Conservation (phyloP, 1,140 invertebrate species). For the Himalopsyche phryganea region DNA sequence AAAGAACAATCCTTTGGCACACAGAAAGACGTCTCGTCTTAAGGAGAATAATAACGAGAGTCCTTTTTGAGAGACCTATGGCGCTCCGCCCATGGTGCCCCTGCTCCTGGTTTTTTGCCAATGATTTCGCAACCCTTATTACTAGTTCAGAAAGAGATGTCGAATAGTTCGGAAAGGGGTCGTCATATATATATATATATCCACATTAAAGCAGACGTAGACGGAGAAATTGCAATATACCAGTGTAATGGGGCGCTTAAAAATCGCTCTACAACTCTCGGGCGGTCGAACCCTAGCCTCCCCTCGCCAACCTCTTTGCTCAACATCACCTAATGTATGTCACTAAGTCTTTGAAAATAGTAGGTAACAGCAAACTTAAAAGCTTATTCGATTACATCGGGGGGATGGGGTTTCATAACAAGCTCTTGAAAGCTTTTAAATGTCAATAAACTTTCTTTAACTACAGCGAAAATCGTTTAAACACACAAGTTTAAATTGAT, state of each 20-base stretch:
- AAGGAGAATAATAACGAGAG: slow-evolving; percentile 6
- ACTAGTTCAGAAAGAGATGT: background rate
- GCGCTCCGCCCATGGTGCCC: background rate
- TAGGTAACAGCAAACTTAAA: too few relatives aligned
- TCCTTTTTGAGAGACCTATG: background rate
- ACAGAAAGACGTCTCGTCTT: slow-evolving; percentile 5
- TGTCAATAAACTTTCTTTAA: too few relatives aligned
- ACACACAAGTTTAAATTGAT: too few relatives aligned
- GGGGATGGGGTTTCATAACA: too few relatives aligned
- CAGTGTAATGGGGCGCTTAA: slow-evolving; percentile 30
- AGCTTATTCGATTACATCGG: too few relatives aligned
- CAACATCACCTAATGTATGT: too few relatives aligned
- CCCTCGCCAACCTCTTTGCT: too few relatives aligned
- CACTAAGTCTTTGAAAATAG: too few relatives aligned
- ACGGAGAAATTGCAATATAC: slow-evolving; percentile 28
- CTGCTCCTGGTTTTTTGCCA: background rate
- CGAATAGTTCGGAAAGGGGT: background rate
- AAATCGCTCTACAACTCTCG: slow-evolving; percentile 21
- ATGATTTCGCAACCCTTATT: background rate
- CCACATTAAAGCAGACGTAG: background rate
- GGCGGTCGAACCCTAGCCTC: too few relatives aligned
- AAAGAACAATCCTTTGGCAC: slow-evolving; percentile 8
- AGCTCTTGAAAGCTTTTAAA: too few relatives aligned
- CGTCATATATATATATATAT: background rate
- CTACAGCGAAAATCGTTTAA: too few relatives aligned